Evolutionary conservation across 2,797 vertebrate species (phyloP).

Genomic region (Malacoraja senta): DNA sequence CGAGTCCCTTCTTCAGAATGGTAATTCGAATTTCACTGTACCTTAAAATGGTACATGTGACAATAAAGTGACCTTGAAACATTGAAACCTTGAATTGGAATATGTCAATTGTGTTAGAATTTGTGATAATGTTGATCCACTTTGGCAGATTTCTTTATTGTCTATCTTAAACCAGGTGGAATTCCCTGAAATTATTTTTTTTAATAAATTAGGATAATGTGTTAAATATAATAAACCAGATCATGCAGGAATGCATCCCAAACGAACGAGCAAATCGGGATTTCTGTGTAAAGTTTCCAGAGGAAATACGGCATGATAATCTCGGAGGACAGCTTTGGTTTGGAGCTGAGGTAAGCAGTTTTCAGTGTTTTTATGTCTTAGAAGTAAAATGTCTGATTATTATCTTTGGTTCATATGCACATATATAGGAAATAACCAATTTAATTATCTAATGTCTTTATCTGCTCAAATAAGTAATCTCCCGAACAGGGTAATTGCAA

Average conservation of each 20-base stretch:
- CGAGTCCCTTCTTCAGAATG: too few species aligned
- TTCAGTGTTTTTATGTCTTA: background rate
- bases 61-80: too few species aligned
- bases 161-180: background rate
- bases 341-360: constrained; percentile 78
- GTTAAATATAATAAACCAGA: constrained; percentile 90
- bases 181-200: background rate
- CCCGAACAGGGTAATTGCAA: background rate
- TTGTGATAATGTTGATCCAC: background rate
- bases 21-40: too few species aligned
- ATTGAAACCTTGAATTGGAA: too few species aligned
- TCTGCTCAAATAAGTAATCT: background rate
- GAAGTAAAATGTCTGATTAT: background rate
- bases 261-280: constrained; percentile 86
- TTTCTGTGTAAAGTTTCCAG: constrained; percentile 93
- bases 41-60: too few species aligned
- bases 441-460: background rate
- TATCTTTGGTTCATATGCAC: background rate
- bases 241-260: constrained; percentile 96
- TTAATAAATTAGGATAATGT: constrained; percentile 76
- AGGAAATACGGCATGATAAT: constrained; percentile 98
- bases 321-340: constrained; percentile 97
- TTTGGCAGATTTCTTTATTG: background rate
- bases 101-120: background rate
- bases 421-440: background rate